A percentile compares a stretch with the other conserved stretches of the same genome.
Evolutionary conservation across 2,888 invertebrate genomes (phyloP).

Genomic region (Diarsia dahlii): DNA sequence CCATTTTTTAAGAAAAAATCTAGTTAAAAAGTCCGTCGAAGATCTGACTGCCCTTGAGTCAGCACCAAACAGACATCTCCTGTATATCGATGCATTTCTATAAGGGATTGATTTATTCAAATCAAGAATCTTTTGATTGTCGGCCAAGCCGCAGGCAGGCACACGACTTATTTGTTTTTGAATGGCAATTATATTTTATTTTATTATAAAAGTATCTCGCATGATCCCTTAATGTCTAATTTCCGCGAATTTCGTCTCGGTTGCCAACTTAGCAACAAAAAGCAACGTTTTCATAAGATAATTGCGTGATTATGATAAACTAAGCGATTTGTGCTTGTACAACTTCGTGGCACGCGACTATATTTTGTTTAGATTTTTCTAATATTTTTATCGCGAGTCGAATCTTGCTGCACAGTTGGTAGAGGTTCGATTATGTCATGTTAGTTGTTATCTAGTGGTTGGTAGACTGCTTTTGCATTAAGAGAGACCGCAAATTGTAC

Average conservation of each 20-base stretch:
- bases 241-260: constrained; percentile 87
- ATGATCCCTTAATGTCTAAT: constrained; percentile 84
- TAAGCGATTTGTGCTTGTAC: constrained; percentile 53
- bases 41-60: constrained; percentile 35
- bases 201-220: constrained; percentile 84
- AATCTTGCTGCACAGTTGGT: constrained; percentile 1
- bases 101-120: constrained; percentile 90
- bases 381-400: constrained; percentile 40
- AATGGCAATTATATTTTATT: constrained; percentile 91
- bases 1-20: background rate
- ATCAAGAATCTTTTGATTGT: constrained; percentile 88
- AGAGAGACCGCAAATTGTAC: background rate
- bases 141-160: constrained; percentile 83
- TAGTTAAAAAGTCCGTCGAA: background rate
- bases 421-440: constrained; percentile 6
- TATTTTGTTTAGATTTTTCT: constrained; percentile 43
- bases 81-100: constrained; percentile 88
- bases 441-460: background rate
- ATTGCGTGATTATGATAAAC: constrained; percentile 76
- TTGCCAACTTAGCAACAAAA: constrained; percentile 71
- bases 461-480: background rate
- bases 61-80: constrained; percentile 63
- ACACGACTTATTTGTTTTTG: constrained; percentile 89
- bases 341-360: constrained; percentile 58
- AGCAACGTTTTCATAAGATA: constrained; percentile 76